A percentile compares a stretch with the other conserved stretches of the same genome.
Evolutionary conservation across 2,888 invertebrate species (phyloP).

Genomic region (Craniophora ligustri): DNA sequence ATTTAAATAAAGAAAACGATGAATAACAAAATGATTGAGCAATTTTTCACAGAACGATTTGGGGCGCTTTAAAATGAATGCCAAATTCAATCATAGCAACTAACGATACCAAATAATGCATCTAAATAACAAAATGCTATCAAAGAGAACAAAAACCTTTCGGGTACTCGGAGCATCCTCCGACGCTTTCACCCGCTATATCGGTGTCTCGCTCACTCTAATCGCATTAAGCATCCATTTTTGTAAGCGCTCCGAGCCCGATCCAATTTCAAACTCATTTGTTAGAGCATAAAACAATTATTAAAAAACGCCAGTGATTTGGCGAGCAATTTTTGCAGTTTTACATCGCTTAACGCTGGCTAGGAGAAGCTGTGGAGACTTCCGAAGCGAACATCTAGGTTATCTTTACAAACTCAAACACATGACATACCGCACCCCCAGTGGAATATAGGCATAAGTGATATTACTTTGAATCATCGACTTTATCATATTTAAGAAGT

Average conservation of each 20-base stretch:
- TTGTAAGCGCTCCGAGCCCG: conserved; percentile 88
- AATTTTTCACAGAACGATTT: conserved; percentile 47
- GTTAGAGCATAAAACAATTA: conserved; percentile 89
- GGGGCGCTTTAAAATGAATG: conserved; percentile 59
- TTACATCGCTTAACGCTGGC: conserved; percentile 75
- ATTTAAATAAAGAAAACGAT: conserved; percentile 46
- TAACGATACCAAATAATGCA: conserved; percentile 62
- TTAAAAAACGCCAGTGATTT: conserved; percentile 87
- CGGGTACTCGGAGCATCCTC: conserved; percentile 39
- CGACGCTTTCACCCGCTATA: conserved; percentile 57
- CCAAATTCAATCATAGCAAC: conserved; percentile 64
- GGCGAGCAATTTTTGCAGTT: conserved; percentile 82
- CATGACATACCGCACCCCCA: no score
- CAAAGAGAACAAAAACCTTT: conserved; percentile 63
- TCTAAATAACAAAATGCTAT: conserved; percentile 67
- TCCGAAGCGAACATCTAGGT: no score
- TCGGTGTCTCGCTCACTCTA: conserved; percentile 84
- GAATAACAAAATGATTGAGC: conserved; percentile 43
- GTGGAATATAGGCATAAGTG: no score
- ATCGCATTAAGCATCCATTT: conserved; percentile 91
- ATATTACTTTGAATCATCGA: no score
- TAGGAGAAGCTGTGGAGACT: conserved; percentile 48
- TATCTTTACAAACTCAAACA: no score
- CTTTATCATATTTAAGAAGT: no score
- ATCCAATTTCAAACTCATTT: conserved; percentile 92